A percentile compares a stretch with the other conserved stretches of the same genome.
Conservation (phyloP, 2,113 vertebrate genomes). For the pig (Sus scrofa) region DNA sequence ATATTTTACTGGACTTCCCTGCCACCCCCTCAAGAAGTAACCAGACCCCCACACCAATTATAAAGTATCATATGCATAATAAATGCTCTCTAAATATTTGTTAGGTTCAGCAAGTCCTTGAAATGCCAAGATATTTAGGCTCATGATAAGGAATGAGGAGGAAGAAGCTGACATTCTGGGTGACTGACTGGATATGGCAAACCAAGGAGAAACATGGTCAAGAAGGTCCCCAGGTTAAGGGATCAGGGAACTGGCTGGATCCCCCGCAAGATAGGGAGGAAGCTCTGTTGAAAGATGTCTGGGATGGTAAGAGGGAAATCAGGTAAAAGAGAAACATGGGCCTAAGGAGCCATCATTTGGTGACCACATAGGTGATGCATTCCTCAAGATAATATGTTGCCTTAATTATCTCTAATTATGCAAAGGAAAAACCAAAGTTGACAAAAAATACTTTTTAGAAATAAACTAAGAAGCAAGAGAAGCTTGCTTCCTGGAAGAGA, state of each 20-base stretch:
- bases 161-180: not conserved
- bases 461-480: not conserved
- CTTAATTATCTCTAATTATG: not conserved
- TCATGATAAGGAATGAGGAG: not conserved
- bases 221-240: not conserved
- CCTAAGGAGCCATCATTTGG: not conserved
- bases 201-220: not conserved
- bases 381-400: not conserved
- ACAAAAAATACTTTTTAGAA: slow-evolving; percentile 18
- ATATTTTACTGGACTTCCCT: not conserved
- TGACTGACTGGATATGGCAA: not conserved
- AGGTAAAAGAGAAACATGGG: not conserved
- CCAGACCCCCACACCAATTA: not conserved
- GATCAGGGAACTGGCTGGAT: not conserved
- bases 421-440: not conserved
- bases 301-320: not conserved
- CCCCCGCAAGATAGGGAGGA: not conserved
- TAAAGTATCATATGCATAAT: not conserved
- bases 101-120: not conserved
- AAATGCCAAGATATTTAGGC: not conserved
- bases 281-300: not conserved
- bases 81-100: not conserved
- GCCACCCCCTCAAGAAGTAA: not conserved
- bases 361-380: not conserved
- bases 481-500: not conserved